Evolutionary conservation across 2,888 invertebrate species (phyloP).

Genomic region (Tolmerus cingulatus): DNA sequence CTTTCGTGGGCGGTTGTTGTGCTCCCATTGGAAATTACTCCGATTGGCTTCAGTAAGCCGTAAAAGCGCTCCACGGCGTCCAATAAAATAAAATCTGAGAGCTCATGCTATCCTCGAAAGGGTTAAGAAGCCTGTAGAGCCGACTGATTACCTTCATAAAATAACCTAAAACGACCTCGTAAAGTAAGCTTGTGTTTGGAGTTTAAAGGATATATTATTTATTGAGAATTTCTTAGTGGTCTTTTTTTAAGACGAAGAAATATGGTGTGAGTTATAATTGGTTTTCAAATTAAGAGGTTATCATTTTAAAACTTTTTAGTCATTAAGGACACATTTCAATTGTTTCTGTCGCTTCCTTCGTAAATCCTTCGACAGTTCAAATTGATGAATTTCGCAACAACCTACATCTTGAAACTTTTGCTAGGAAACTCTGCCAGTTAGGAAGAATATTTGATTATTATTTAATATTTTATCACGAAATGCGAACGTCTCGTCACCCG

Average conservation of each 20-base stretch:
- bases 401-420: not conserved
- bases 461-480: not conserved
- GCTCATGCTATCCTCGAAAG: not conserved
- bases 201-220: not conserved
- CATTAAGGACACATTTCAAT: not conserved
- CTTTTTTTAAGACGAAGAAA: not conserved
- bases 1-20: not conserved
- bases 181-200: not conserved
- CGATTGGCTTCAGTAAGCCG: not conserved
- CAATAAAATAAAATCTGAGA: not conserved
- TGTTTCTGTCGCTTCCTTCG: not conserved
- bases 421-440: not conserved
- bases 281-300: not conserved
- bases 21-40: not conserved
- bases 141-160: not conserved
- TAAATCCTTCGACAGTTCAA: not conserved
- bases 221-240: not conserved
- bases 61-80: not conserved
- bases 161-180: not conserved
- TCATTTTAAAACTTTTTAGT: not conserved
- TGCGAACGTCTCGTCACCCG: not conserved
- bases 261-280: not conserved
- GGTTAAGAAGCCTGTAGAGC: not conserved
- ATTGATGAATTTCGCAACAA: not conserved
- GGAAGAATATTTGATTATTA: not conserved